Base-by-base conservation (phyloP, 2,888 invertebrate species). In the Cephonodes hylas region DNA sequence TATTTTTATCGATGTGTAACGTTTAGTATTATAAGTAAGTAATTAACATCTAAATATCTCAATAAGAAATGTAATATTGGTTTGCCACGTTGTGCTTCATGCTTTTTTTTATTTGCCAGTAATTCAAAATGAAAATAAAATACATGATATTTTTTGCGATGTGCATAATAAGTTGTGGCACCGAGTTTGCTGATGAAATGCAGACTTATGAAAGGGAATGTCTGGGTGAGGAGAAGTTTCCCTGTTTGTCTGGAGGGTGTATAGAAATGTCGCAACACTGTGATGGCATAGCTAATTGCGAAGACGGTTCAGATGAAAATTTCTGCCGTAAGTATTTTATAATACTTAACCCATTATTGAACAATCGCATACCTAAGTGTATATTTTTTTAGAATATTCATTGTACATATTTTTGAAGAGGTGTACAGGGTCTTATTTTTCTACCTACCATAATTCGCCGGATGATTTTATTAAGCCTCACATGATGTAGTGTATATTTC, bases 301-400 rank as follows among this genome's bases (percentile, higher is more conserved):
- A 77, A 0, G 96, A 95, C 74, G 93, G 91, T 0, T 93, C 93
- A 2, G 94, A 95, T 73, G 94, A 95, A 75, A 80, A 81, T 59
- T 84, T 84, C 53, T 92, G 91, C 63, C 18, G 91, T 91, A 66
- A 85, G 88, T 81, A n/a, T 18, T 8, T 18, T 15, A 38, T 8
- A 20, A 53, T 38, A 15, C 53, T 18, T 31, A 8, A 18, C 20
- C 8, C 10, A 1, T 10, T 10, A 44, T 3, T 20, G 10, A 20
- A 18, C 20, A 20, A 44, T 34, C 7, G 34, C 5, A 34, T 34
- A 34, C 34, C 8, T 34, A 5, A 10, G 34, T n/a, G n/a, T n/a
- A n/a, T n/a, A n/a, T n/a, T n/a, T n/a, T n/a, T n/a, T n/a, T n/a
- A n/a, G n/a, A n/a, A n/a, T n/a, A n/a, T 34, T 34, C 2, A 5